A percentile compares a stretch with the other conserved stretches of the same genome.
phyloP scores from a whole-genome alignment of 2,888 invertebrate genomes.

The Incurvaria masculella region DNA sequence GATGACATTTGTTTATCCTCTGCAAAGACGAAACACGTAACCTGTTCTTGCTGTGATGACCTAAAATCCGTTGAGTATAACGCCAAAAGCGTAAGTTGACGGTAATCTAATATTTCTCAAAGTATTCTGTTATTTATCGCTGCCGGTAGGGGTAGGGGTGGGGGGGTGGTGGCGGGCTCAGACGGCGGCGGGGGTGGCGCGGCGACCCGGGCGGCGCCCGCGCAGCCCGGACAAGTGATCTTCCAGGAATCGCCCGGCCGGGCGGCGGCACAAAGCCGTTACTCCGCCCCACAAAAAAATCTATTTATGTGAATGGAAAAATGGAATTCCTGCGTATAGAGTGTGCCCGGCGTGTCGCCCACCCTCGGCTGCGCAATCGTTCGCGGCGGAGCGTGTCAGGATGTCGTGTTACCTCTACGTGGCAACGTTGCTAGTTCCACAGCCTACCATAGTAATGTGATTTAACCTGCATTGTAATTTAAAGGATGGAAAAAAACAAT shows the following conservation, averaged over 20 bases:
- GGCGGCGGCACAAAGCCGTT: constrained; percentile 49
- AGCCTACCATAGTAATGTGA: too few relatives aligned
- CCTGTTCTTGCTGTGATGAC: too few relatives aligned
- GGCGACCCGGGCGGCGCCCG: constrained; percentile 21
- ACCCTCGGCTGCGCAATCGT: too few relatives aligned
- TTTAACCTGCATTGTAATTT: too few relatives aligned
- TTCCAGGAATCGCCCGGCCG: constrained; percentile 43
- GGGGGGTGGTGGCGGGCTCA: not conserved
- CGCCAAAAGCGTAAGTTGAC: too few relatives aligned
- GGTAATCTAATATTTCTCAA: constrained; percentile 54
- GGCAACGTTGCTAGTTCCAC: too few relatives aligned
- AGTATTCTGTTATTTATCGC: constrained; percentile 54
- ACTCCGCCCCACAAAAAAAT: constrained; percentile 38
- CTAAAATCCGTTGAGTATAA: too few relatives aligned
- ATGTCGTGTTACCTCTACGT: too few relatives aligned
- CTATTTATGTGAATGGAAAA: constrained; percentile 53
- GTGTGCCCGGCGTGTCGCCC: not conserved
- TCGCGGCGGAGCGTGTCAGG: too few relatives aligned
- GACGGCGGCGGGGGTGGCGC: not conserved
- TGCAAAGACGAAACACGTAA: too few relatives aligned
- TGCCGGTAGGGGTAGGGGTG: constrained; percentile 23
- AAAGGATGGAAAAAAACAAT: too few relatives aligned
- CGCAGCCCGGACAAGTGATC: constrained; percentile 45
- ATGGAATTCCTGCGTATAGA: constrained; percentile 1
- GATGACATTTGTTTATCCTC: too few relatives aligned